phyloP scores from a whole-genome alignment of 2,797 vertebrate genomes.

The Phataginus tetradactyla region DNA sequence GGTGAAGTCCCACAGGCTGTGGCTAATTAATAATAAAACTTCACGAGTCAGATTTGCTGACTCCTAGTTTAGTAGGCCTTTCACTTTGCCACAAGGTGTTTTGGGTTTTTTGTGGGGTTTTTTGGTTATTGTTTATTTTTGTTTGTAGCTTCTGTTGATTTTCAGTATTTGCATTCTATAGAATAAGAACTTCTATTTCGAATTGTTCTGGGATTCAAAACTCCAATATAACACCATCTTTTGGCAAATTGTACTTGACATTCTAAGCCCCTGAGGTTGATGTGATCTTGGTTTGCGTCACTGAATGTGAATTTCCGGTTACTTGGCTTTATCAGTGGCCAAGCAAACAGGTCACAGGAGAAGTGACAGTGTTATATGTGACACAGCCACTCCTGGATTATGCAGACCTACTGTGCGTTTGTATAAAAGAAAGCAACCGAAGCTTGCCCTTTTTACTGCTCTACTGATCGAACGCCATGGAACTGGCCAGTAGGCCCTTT shows the following conservation, averaged over 20 bases:
- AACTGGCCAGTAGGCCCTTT: background rate
- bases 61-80: background rate
- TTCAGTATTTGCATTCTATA: background rate
- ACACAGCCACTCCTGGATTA: fast-evolving
- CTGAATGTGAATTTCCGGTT: background rate
- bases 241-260: background rate
- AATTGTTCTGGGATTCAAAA: background rate
- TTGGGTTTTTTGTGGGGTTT: background rate
- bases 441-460: background rate
- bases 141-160: background rate
- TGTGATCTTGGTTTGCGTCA: background rate
- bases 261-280: background rate
- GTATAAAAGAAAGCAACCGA: background rate
- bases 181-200: background rate
- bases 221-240: background rate
- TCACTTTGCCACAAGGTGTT: background rate
- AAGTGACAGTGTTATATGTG: fast-evolving
- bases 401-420: background rate
- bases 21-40: slow-evolving; percentile 7
- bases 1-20: background rate
- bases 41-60: background rate
- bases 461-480: background rate
- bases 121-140: background rate
- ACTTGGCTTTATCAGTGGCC: background rate
- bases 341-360: background rate